Evolutionary conservation across 2,888 invertebrate species (phyloP).

Genomic region (Melieria picta): DNA sequence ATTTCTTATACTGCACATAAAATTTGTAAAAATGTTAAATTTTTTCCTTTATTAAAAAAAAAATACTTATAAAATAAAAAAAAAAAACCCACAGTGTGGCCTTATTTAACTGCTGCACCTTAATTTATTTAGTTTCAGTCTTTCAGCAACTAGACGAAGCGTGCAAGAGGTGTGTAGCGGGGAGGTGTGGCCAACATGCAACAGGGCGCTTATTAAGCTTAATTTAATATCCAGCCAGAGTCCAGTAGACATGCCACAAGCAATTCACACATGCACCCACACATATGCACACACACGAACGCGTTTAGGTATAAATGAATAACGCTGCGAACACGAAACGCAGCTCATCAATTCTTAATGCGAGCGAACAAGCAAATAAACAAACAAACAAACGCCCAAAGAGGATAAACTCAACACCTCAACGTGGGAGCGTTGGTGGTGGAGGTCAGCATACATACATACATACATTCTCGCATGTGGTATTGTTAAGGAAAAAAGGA

Average conservation of each 20-base stretch:
- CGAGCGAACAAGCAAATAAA: neutral
- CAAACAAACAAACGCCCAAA: neutral
- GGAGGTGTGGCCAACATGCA: neutral
- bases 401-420: constrained; percentile 5
- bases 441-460: neutral
- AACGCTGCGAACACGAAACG: neutral
- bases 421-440: neutral
- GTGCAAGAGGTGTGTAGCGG: too few relatives aligned
- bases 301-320: neutral
- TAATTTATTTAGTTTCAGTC: too few relatives aligned
- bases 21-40: too few relatives aligned
- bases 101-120: too few relatives aligned
- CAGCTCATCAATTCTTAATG: neutral
- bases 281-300: neutral
- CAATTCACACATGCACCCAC: neutral
- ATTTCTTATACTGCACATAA: too few relatives aligned
- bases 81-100: too few relatives aligned
- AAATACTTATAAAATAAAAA: too few relatives aligned
- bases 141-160: too few relatives aligned
- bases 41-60: too few relatives aligned
- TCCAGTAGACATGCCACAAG: neutral
- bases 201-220: constrained; percentile 4
- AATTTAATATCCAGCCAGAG: too few relatives aligned
- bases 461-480: too few relatives aligned
- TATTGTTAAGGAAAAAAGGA: too few relatives aligned